Base-by-base conservation (phyloP, 2,797 vertebrate genomes). In the Parauchenoglanis ngamensis region DNA sequence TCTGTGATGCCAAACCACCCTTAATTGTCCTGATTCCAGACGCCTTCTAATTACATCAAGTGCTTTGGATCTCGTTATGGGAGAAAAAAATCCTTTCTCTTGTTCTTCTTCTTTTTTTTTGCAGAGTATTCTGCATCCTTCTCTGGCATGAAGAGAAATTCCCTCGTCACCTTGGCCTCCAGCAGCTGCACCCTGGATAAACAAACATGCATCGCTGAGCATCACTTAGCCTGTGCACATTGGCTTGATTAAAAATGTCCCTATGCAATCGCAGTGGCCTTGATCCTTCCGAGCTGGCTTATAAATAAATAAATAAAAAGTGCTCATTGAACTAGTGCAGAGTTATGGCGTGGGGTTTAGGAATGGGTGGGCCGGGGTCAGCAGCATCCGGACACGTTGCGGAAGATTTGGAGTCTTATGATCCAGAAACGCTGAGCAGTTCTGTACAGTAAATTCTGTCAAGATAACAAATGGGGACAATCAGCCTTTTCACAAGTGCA, bases 1-100 rank as follows among this genome's bases (percentile, higher is more conserved):
- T 91, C 87, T 91, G 92, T 92, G 92, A 93, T 91, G 90, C 92
- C 92, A 88, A 94, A 94, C 92, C 86, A 25, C 92, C 92, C 92
- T 93, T 95, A 95, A 95, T 95, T 95, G 95, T 94, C 93, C 93
- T 94, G 91, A 90, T 94, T 93, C 89, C 91, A 93, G 92, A 92
- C 91, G 89, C 92, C 91, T 91, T 94, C 93, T 96, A 94, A 95
- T 95, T 94, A 93, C 93, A 93, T 88, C 87, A 91, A 89, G 92
- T 90, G 91, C 93, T 94, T 94, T 92, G 92, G 91, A 94, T 94
- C 92, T 93, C 31, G 83, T 94, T 94, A 93, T 67, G 28, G 65
- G 19, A 56, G 72, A 52, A 84, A 90, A 91, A 93, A 91, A 93
- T 92, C 92, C 89, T 90, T 89, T 85, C 88, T 87, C 63, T 56